phyloP scores from a whole-genome alignment of 1,140 invertebrate genomes.

The Dendroctonus valens region DNA sequence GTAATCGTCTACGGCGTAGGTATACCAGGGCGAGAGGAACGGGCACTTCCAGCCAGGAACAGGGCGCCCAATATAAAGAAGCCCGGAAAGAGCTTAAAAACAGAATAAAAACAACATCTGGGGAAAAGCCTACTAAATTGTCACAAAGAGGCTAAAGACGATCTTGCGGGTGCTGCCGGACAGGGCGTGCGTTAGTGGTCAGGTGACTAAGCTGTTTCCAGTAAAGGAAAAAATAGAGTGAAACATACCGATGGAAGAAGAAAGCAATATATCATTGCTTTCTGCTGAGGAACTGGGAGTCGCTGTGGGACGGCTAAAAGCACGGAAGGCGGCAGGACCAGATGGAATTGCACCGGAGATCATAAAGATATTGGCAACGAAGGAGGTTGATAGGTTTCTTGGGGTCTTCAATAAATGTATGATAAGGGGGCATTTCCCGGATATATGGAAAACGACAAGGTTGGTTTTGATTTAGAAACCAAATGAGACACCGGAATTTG shows the following conservation, averaged over 20 bases:
- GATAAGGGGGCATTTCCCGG: conserved; percentile 21
- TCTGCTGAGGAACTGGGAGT: conserved; percentile 26
- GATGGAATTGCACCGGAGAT: conserved; percentile 37
- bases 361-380: conserved; percentile 12
- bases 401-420: conserved; percentile 16
- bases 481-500: conserved; percentile 10
- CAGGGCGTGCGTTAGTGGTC: not conserved
- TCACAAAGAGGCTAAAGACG: too few species aligned
- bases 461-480: conserved; percentile 29
- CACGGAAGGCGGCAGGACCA: conserved; percentile 37
- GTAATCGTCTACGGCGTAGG: too few species aligned
- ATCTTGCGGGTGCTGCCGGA: not conserved
- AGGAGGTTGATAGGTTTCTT: conserved; percentile 1
- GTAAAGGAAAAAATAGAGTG: not conserved
- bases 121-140: too few species aligned
- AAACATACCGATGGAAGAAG: not conserved
- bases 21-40: too few species aligned
- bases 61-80: too few species aligned
- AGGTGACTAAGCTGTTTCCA: not conserved
- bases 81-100: too few species aligned
- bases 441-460: conserved; percentile 30
- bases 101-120: too few species aligned
- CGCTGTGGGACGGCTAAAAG: conserved; percentile 18
- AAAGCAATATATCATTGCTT: conserved; percentile 5
- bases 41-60: too few species aligned